phyloP scores from a whole-genome alignment of 2,888 invertebrate species.

The Nymphalis polychloros region DNA sequence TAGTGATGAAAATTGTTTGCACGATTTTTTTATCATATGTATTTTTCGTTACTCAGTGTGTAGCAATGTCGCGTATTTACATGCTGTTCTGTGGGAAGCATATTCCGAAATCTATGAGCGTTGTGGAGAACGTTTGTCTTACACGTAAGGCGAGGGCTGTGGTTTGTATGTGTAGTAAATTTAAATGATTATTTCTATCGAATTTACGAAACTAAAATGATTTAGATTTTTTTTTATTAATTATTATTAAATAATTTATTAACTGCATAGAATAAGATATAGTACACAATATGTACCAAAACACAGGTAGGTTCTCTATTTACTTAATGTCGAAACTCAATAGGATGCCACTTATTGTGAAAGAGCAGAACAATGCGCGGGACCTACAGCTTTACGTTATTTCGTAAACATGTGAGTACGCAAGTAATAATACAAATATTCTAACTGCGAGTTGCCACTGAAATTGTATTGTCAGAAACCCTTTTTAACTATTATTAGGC shows the following conservation, averaged over 20 bases:
- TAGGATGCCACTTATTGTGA: too few species aligned
- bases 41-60: constrained; percentile 33
- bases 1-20: constrained; percentile 17
- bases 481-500: too few species aligned
- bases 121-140: constrained; percentile 33
- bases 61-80: constrained; percentile 39
- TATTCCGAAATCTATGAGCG: constrained; percentile 35
- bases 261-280: too few species aligned
- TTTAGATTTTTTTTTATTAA: not conserved
- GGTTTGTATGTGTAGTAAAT: not conserved
- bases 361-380: too few species aligned
- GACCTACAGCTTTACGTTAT: too few species aligned
- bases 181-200: not conserved
- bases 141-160: constrained; percentile 4
- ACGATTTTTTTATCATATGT: not conserved
- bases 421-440: too few species aligned
- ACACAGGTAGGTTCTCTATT: too few species aligned
- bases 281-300: too few species aligned
- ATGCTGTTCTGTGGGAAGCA: constrained; percentile 36
- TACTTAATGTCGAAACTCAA: too few species aligned
- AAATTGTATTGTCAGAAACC: not conserved
- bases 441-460: too few species aligned
- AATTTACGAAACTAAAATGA: not conserved
- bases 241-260: too few species aligned
- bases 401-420: too few species aligned